A percentile compares a stretch with the other conserved stretches of the same genome.
These are phyloP conservation scores for Plutella xylostella DNA, from an alignment of 2,888 invertebrate genomes.

Conservation along the genomic window DNA sequence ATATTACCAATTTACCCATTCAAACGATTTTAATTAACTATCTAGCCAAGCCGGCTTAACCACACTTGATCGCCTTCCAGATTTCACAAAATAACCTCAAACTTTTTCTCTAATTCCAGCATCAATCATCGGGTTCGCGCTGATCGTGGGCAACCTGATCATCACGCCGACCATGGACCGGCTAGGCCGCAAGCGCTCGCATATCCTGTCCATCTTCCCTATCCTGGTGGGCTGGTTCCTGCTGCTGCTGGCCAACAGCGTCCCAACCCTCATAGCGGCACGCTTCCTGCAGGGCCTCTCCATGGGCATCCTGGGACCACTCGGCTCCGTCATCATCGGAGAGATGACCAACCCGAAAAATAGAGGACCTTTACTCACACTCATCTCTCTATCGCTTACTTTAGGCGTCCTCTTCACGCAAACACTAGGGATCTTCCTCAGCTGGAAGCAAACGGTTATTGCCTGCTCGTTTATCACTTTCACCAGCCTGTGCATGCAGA, in stretches of 20 bases:
- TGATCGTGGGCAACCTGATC: conserved; percentile 70
- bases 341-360: conserved; percentile 72
- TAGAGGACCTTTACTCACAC: conserved; percentile 72
- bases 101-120: conserved; percentile 38
- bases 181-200: conserved; percentile 67
- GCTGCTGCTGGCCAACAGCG: conserved; percentile 55
- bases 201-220: conserved; percentile 64
- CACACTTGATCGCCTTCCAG: too few species aligned
- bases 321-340: conserved; percentile 68
- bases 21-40: too few species aligned
- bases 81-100: not conserved
- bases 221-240: conserved; percentile 70
- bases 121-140: conserved; percentile 71
- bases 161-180: conserved; percentile 67
- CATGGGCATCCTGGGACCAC: conserved; percentile 67
- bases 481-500: conserved; percentile 59
- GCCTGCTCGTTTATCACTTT: conserved; percentile 62
- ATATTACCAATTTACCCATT: too few species aligned
- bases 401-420: conserved; percentile 74
- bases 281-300: conserved; percentile 65
- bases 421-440: conserved; percentile 68
- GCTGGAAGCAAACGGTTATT: conserved; percentile 69
- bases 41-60: too few species aligned
- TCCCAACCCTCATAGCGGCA: conserved; percentile 54
- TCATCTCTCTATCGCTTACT: conserved; percentile 71